Percentiles rank a stretch among this genome's conserved stretches.
phyloP scores from a whole-genome alignment of 2,888 invertebrate species.

The Resseliella maxima region DNA sequence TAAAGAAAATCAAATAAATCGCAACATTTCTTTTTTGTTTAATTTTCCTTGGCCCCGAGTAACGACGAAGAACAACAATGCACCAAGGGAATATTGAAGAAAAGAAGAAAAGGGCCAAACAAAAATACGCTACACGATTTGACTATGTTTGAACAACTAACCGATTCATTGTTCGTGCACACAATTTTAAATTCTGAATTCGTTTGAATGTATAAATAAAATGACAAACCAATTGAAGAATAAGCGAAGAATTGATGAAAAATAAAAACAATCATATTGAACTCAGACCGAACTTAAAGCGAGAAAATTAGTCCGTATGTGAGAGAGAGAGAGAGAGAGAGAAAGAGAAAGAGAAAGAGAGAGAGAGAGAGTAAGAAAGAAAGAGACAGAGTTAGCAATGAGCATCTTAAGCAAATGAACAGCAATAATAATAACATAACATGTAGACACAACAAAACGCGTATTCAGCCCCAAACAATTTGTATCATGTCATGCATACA shows the following conservation, averaged over 20 bases:
- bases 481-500: background rate
- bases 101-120: background rate
- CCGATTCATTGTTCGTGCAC: background rate
- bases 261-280: too few relatives aligned
- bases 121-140: background rate
- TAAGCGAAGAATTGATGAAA: background rate
- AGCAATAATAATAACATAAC: background rate
- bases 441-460: conserved; percentile 22
- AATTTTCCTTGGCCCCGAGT: too few relatives aligned
- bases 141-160: background rate
- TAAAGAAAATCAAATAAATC: too few relatives aligned
- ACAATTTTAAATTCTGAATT: background rate
- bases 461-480: background rate
- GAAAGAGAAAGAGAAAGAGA: too few relatives aligned
- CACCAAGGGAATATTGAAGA: background rate
- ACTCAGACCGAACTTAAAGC: too few relatives aligned
- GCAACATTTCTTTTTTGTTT: too few relatives aligned
- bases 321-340: too few relatives aligned
- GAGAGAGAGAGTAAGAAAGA: too few relatives aligned
- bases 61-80: too few relatives aligned
- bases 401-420: conserved; percentile 11
- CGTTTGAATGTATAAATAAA: background rate
- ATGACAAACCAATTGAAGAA: background rate
- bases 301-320: too few relatives aligned
- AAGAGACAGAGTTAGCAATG: too few relatives aligned